Evolutionary conservation across 2,113 vertebrate genomes (phyloP), one percentile per base, ranked within the genome.

Genomic region (Odocoileus hemionus): DNA sequence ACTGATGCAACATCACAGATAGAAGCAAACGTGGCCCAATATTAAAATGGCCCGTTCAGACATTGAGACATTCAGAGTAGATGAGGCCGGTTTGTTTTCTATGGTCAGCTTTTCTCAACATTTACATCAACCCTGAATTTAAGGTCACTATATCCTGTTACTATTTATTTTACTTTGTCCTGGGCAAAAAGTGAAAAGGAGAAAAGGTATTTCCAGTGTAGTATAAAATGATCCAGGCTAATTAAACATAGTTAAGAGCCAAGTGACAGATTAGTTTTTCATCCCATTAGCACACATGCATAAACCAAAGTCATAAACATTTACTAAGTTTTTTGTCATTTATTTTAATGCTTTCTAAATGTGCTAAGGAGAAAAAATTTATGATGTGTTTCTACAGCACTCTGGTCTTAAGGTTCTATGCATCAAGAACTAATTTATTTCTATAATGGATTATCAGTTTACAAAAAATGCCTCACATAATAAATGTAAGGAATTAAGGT

Each of bases 271-370:
- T 98, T 98, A 97, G 89, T 93, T 94, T 86, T 98, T 97, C 91
- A 85, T 58, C 88, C 96, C 91, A 97, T 97, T 98, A 98, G 93
- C 58, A 84, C 87, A 76, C 92, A 87, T 91, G 95, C 96, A 98
- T 98, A 97, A 98, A 97, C 94, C 82, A 91, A 98, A 98, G 97
- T 96, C 97, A 98, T 97, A 97, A 98, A 98, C 97, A 98, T 87
- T 97, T 82, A 89, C 92, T 97, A 91, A 97, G 96, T 96, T 97
- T 87, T 98, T 97, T 95, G 97, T 97, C 96, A 97, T 98, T 98
- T 98, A 98, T 97, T 98, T 96, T 98, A 98, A 98, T 97, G 96
- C 89, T 97, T 98, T 98, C 98, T 85, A 98, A 98, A 98, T 97
- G 97, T 97, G 94, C 91, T 98, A 98, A 97, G 95, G 86, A 97